Evolutionary conservation across 2,113 vertebrate species (phyloP).

Genomic region (Lanius collurio): DNA sequence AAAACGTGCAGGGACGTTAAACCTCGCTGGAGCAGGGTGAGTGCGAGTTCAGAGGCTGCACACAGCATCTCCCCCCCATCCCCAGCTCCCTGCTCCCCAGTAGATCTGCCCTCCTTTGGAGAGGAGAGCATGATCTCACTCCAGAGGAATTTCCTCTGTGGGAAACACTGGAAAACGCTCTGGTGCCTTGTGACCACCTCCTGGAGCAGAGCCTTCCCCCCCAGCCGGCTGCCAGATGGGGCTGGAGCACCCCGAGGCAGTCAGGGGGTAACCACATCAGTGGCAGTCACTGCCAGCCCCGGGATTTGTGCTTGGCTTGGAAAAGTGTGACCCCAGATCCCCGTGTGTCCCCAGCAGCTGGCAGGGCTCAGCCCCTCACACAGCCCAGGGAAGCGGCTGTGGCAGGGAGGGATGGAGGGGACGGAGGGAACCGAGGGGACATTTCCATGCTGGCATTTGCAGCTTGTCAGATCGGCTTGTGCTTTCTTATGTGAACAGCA

Average conservation of each 20-base stretch:
- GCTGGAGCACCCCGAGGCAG: not conserved
- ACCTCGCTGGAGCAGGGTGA: not conserved
- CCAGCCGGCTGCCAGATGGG: not conserved
- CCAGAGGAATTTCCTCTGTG: slow-evolving; percentile 8
- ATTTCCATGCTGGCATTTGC: not conserved
- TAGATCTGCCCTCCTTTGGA: not conserved
- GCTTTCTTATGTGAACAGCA: not conserved
- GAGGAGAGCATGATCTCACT: not conserved
- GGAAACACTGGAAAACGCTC: not conserved
- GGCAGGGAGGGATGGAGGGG: not conserved
- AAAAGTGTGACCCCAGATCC: not conserved
- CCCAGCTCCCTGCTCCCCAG: not conserved
- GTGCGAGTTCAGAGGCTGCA: not conserved
- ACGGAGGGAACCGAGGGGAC: not conserved
- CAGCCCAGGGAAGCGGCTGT: not conserved
- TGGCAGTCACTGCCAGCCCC: rapidly evolving
- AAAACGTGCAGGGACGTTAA: not conserved
- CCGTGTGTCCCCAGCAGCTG: not conserved
- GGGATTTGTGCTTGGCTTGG: not conserved
- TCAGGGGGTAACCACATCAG: not conserved
- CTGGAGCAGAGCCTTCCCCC: not conserved
- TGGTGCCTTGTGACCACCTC: not conserved
- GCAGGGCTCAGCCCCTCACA: not conserved
- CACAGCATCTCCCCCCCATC: not conserved
- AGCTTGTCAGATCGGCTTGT: not conserved